These are phyloP conservation scores for Microtus montanus DNA, from an alignment of 2,113 vertebrate genomes.

Conservation along the genomic window DNA sequence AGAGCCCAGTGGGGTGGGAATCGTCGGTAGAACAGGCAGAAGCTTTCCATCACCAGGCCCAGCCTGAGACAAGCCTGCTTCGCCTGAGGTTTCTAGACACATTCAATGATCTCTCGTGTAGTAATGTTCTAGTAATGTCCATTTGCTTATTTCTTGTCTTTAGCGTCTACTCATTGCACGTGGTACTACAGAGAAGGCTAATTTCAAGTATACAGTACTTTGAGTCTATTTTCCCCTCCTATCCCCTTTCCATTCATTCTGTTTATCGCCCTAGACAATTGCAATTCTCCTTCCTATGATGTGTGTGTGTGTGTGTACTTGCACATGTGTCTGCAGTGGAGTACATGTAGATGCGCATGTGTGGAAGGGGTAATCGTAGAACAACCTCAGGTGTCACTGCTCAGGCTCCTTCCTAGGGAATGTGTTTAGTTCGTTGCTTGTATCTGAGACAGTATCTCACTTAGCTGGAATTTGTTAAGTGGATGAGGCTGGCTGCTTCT, in stretches of 20 bases:
- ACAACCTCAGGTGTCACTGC: background rate
- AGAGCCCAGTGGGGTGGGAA: constrained; percentile 42
- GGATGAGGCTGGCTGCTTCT: background rate
- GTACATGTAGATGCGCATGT: background rate
- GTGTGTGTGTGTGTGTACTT: too few species aligned
- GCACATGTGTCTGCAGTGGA: background rate
- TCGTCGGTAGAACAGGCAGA: fast-evolving
- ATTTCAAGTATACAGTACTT: background rate
- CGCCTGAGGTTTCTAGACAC: background rate
- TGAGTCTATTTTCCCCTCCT: background rate
- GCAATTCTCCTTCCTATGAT: background rate
- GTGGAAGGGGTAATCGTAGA: background rate
- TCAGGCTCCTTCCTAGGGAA: too few species aligned
- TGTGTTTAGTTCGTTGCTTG: background rate
- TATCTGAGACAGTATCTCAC: background rate
- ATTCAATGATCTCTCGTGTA: constrained; percentile 61
- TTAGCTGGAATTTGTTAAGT: background rate
- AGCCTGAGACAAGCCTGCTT: background rate
- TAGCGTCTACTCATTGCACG: background rate
- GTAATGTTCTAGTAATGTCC: constrained; percentile 70
- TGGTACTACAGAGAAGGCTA: background rate
- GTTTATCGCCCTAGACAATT: background rate
- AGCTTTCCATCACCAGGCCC: background rate
- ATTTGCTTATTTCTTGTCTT: background rate
- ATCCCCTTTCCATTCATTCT: background rate